Conservation (phyloP, 2,113 vertebrate genomes). For the Pardalotus punctatus region DNA sequence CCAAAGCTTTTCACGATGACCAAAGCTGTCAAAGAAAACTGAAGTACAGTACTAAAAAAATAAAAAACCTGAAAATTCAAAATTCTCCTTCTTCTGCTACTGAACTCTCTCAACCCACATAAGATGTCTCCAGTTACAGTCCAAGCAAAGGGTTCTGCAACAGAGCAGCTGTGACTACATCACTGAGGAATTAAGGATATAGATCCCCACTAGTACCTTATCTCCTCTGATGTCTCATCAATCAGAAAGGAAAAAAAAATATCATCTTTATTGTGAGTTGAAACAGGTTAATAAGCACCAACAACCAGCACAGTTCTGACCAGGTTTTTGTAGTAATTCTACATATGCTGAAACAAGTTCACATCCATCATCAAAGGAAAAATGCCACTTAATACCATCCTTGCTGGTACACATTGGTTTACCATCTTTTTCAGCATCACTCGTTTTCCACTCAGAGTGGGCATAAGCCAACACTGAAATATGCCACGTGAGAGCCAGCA, state of each 20-base stretch:
- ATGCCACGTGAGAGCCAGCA: neutral
- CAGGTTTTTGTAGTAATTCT: neutral
- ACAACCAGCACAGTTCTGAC: neutral
- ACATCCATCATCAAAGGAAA: neutral
- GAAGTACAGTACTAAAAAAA: neutral
- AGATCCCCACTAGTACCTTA: neutral
- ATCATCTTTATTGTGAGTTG: neutral
- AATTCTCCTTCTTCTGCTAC: neutral
- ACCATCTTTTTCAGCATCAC: neutral
- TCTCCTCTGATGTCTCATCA: neutral
- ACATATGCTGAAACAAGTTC: neutral
- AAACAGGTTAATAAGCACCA: neutral
- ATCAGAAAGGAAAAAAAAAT: neutral
- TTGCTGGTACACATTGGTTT: neutral
- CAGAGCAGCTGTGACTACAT: neutral
- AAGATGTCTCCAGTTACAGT: neutral
- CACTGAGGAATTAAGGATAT: neutral
- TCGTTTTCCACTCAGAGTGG: neutral
- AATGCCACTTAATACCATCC: neutral
- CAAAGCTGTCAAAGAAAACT: constrained; percentile 4
- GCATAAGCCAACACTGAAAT: neutral
- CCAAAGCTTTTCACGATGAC: neutral
- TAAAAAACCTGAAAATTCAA: neutral
- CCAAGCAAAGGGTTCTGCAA: neutral
- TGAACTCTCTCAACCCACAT: neutral